A percentile compares a stretch with the other conserved stretches of the same genome.
These are phyloP conservation scores for Myripristis jacobus DNA, from an alignment of 2,797 vertebrate species.

Conservation along the genomic window DNA sequence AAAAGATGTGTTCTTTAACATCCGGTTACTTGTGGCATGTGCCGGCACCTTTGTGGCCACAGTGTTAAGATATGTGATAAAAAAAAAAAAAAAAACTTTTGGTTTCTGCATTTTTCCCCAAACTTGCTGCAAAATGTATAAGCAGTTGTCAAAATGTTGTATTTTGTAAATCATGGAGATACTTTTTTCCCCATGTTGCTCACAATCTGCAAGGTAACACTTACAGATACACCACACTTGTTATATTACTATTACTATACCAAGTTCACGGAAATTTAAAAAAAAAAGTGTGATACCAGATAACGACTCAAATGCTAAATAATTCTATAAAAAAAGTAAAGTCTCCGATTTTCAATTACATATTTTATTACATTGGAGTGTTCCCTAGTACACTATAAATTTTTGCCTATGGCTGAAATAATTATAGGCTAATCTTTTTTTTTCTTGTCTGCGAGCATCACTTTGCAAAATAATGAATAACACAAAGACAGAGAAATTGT, in stretches of 20 bases:
- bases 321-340: conserved; percentile 2
- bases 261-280: too few species aligned
- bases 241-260: not conserved
- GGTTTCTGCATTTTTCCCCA: conserved; percentile 11
- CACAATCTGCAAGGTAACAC: conserved; percentile 3
- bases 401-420: conserved; percentile 40
- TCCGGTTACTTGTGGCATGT: conserved; percentile 3
- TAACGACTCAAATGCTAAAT: not conserved
- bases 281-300: conserved; percentile 7
- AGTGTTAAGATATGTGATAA: conserved; percentile 29
- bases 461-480: conserved; percentile 41
- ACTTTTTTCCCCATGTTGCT: conserved; percentile 23
- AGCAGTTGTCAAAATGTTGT: conserved; percentile 35
- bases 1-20: conserved; percentile 1
- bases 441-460: conserved; percentile 20
- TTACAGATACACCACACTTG: not conserved
- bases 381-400: conserved; percentile 8
- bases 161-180: conserved; percentile 27
- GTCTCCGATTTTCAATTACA: conserved; percentile 23
- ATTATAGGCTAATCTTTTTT: conserved; percentile 31
- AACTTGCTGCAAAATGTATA: conserved; percentile 50
- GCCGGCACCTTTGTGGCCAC: conserved; percentile 2
- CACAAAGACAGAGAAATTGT: conserved; percentile 15
- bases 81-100: too few species aligned
- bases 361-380: conserved; percentile 4